A percentile compares a stretch with the other conserved stretches of the same genome.
These are phyloP conservation scores for Eulemur mongoz DNA, from an alignment of 2,797 vertebrate species.

Conservation along the genomic window DNA sequence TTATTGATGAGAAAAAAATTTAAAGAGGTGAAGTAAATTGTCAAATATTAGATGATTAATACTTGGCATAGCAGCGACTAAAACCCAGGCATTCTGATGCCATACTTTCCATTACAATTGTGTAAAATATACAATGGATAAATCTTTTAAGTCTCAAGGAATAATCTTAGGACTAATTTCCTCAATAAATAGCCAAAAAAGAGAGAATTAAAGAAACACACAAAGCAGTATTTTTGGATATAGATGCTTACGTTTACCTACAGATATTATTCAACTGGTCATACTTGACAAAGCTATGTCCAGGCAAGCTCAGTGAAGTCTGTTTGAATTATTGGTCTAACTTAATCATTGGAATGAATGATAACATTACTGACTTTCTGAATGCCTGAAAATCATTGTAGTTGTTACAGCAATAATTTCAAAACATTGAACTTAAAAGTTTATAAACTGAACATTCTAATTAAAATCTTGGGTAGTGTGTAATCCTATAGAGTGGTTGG, in stretches of 20 bases:
- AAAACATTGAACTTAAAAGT: not conserved
- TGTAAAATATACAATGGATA: rapidly evolving
- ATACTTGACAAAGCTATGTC: not conserved
- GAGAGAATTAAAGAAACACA: not conserved
- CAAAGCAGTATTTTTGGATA: not conserved
- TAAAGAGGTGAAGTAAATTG: not conserved
- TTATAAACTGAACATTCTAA: constrained; percentile 3
- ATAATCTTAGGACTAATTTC: not conserved
- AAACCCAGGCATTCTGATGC: not conserved
- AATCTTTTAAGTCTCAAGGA: not conserved
- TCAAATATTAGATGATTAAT: not conserved
- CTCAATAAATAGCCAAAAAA: not conserved
- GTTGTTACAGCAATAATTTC: not conserved
- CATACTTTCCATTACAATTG: too few relatives aligned
- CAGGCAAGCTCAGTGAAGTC: not conserved
- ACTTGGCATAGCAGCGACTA: not conserved
- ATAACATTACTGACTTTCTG: not conserved
- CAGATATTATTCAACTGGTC: not conserved
- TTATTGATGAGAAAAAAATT: not conserved
- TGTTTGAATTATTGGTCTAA: not conserved
- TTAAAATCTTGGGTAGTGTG: not conserved
- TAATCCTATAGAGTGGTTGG: not conserved
- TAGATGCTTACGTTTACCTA: not conserved
- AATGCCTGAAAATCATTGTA: not conserved
- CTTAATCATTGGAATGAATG: not conserved